Evolutionary conservation across 1,140 invertebrate species (phyloP).

Genomic region (Trachelipus rathkii): DNA sequence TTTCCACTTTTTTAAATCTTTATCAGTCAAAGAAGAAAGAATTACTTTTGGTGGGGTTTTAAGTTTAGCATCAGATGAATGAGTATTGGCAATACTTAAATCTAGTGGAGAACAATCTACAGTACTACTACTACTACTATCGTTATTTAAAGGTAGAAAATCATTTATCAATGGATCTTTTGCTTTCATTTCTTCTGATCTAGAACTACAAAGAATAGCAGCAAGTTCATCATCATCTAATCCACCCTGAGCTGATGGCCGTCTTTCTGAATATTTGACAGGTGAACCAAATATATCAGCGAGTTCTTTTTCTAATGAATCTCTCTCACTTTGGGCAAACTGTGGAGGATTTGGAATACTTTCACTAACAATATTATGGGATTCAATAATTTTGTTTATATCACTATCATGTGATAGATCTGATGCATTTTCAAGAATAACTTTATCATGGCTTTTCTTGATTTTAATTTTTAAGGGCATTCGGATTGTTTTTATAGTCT

Average conservation of each 20-base stretch:
- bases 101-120: neutral
- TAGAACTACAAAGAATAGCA: neutral
- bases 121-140: too few species aligned
- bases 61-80: neutral
- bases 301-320: slow-evolving; percentile 2
- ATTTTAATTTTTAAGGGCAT: slow-evolving; percentile 6
- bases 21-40: neutral
- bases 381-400: neutral
- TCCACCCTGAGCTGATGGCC: neutral
- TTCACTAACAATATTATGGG: neutral
- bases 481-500: neutral
- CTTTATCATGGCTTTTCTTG: neutral
- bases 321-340: neutral
- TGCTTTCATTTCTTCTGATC: neutral
- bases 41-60: neutral
- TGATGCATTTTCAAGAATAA: neutral
- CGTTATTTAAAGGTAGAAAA: too few species aligned
- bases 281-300: neutral
- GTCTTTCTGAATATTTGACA: neutral
- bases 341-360: neutral
- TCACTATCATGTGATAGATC: neutral
- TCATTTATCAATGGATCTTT: neutral
- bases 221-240: slow-evolving; percentile 4
- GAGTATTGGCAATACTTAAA: neutral
- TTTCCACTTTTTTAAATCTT: neutral